Base-by-base conservation (phyloP, 2,888 invertebrate genomes). In the Achlya flavicornis region DNA sequence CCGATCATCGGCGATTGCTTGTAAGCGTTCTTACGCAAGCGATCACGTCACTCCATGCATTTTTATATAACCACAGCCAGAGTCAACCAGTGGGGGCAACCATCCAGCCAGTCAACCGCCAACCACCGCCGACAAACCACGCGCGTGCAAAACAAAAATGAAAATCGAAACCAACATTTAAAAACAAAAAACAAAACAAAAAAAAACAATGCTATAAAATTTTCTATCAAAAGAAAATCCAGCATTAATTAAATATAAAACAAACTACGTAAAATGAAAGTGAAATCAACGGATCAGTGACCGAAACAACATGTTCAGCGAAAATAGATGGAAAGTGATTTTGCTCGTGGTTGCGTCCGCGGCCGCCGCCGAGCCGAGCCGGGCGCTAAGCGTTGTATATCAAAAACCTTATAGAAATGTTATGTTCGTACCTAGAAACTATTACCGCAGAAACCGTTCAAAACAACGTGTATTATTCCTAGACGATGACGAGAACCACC, bases 261-360 rank as follows among this genome's bases (percentile, higher is more conserved):
- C 64, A 73, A 74, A 76, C 77, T 64, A 71, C 71, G 78, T 79
- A 87, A 84, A 85, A 92, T 92, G 93, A 93, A 92, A 93, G 93
- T 93, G 92, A 89, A 88, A 86, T 73, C 79, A 26, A 64, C 78
- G 75, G 91, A 83, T 79, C 91, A 91, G 81, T 92, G 92, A 92
- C 91, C 92, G 90, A 74, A 46, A 61, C 87, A 93, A 90, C 83
- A 94, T 94, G 94, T 89, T 88, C 41, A 86, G 89, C 85, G 90
- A 87, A 85, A 89, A 90, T 84, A 85, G 84, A 83, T 94, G 93
- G 94, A 94, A 93, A 93, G 92, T 94, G 78, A 77, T 93, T 76
- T 76, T 94, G 76, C 80, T 93, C 63, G 84, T 89, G 61, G 86
- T 83, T 64, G 87, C 88, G 78, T 83, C 88, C 69, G 84, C 85